Evolutionary conservation across 2,797 vertebrate genomes (phyloP), one percentile per base, ranked within the genome.

Genomic region (Xenopus petersii): DNA sequence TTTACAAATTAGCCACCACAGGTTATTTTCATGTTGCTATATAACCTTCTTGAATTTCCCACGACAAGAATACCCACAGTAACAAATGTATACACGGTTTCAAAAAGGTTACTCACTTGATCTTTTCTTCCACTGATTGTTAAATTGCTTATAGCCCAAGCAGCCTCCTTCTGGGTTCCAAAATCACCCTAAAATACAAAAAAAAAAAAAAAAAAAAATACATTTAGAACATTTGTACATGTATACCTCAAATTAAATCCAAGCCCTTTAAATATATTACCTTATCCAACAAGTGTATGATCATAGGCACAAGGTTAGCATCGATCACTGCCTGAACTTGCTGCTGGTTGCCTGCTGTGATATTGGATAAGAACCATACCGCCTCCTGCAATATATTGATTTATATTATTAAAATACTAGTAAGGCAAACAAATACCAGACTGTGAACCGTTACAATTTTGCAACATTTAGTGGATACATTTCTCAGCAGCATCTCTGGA

Each of bases 101-200:
- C 2, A 30, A 30, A 51, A 51, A 51, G 10, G 15, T 51, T 36
- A 73, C 91, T 89, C 84, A 98, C 98, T 90, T 99, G 98, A 84
- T 99, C 98, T 93, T 99, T 99, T 69, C 97, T 94, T 67, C 98
- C 98, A 42, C 98, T 99, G 89, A 99, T 99, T 67, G 98, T 99
- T 89, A 99, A 91, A 89, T 99, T 99, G 91, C 98, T 99, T 91
- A 99, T 99, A 87, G 97, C 98, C 98, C 98, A 99, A 26, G 98
- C 98, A 65, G 98, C 98, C 91, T 99, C 98, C 79, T 99, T 99
- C 87, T 99, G 97, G 81, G 98, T 99, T 75, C 98, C 97, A 87
- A 99, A 99, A 86, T 99, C 98, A 21, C 98, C 97, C 98, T 99
- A 69, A 13, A 83, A 74, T 30, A 30, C 26, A 0, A 80, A 59